Conservation (phyloP, 2,888 invertebrate genomes). For the Myopa testacea region DNA sequence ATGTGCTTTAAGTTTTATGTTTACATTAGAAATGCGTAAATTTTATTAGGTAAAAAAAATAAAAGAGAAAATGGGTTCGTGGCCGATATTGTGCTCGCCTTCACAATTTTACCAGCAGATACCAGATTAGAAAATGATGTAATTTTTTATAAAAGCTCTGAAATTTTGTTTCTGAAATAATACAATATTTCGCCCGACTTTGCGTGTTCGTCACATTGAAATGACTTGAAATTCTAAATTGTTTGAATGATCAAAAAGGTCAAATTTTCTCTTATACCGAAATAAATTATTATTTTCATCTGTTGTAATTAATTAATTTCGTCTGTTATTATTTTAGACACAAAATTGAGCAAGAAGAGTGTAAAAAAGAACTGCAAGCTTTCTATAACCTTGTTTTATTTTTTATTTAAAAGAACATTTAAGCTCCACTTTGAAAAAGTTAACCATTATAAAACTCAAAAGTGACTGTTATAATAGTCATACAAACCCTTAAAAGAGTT, state of each 20-base stretch:
- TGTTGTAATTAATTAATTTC: not conserved
- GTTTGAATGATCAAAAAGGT: constrained; percentile 11
- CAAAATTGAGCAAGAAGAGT: too few species aligned
- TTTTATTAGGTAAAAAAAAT: not conserved
- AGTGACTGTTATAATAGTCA: too few species aligned
- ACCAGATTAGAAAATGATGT: constrained; percentile 19
- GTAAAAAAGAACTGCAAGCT: too few species aligned
- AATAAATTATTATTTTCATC: not conserved
- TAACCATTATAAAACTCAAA: too few species aligned
- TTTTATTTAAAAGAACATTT: too few species aligned
- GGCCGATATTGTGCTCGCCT: not conserved
- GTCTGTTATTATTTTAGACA: not conserved
- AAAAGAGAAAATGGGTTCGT: not conserved
- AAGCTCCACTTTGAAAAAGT: too few species aligned
- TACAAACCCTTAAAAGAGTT: too few species aligned
- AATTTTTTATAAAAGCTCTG: constrained; percentile 10
- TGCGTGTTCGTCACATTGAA: constrained; percentile 18
- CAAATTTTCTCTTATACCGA: constrained; percentile 4
- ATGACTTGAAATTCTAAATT: constrained; percentile 1
- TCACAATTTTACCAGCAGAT: not conserved
- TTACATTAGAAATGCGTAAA: constrained; percentile 16
- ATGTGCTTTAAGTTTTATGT: constrained; percentile 47
- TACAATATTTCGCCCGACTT: not conserved
- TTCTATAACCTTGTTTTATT: too few species aligned
- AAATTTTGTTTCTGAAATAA: constrained; percentile 17